Base-by-base conservation (phyloP, 30 jellyfish, hydroid and myxozoan genomes). In the Aurelia aurita complex sp. Pacific region DNA sequence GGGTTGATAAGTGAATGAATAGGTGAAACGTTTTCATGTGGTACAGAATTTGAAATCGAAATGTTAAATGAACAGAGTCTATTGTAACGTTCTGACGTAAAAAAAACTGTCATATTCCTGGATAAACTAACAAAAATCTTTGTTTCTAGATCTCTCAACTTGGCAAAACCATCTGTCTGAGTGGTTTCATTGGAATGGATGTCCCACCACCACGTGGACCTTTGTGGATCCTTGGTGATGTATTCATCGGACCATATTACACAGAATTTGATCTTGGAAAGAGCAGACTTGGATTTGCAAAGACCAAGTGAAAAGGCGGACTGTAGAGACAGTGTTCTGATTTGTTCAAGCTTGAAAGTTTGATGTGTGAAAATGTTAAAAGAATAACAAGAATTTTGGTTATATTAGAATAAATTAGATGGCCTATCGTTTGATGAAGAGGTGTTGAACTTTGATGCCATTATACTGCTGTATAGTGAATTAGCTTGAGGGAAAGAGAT, bases 181-280 rank as follows among this genome's bases (percentile, higher is more conserved):
- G 99, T 76, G 99, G 98, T 1, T 96, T 96, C 70, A 76, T 87
- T 4, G 99, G 98, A 17, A 73, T 96, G 4, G 97, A 90, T 72
- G 92, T 95, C 68, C 98, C 98, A 23, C 88, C 98, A 5, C 98
- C 98, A 67, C 94, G 98, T 70, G 98, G 98, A 1, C 97, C 97
- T 0, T 71, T 89, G 76, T 96, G 99, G 99, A 96, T 96, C 75
- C 92, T 96, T 36, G 99, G 99, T 19, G 99, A 96, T 80, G 97
- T 90, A 16, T 96, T 96, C 93, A 90, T 96, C 84, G 98, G 99
- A 2, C 97, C 98, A 35, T 96, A 87, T 76, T 96, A 96, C 97
- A 96, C 99, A 10, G 97, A 85, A 59, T 96, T 96, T 69, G 98
- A 96, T 69, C 90, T 91, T 50, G 94, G 92, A 13, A 90, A 96